Conservation (phyloP, 1,140 invertebrate species). For the Caerostris extrusa region DNA sequence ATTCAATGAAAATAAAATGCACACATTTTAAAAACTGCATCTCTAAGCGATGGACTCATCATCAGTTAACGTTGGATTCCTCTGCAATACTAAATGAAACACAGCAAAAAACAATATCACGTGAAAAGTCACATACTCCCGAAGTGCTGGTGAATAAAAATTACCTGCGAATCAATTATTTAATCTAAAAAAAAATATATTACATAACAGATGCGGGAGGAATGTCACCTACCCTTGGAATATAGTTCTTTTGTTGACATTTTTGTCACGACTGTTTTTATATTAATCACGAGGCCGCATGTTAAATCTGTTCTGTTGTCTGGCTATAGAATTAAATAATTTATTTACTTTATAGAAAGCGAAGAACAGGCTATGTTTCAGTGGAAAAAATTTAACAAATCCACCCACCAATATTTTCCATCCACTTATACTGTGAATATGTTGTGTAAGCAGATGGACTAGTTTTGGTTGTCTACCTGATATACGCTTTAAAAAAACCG, state of each 20-base stretch:
- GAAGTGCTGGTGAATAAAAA: background rate
- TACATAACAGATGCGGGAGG: background rate
- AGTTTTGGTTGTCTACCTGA: slow-evolving; percentile 53
- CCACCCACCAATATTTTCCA: background rate
- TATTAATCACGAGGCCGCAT: background rate
- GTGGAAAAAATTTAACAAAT: background rate
- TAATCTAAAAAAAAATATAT: background rate
- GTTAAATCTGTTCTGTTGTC: background rate
- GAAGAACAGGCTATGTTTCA: background rate
- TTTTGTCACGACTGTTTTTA: background rate
- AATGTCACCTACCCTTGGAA: slow-evolving; percentile 64
- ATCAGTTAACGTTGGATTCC: background rate
- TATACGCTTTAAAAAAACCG: slow-evolving; percentile 41
- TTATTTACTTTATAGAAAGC: too few relatives aligned
- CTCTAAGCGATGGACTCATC: background rate
- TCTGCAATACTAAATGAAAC: background rate
- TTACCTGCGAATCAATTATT: background rate
- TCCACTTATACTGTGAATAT: slow-evolving; percentile 13
- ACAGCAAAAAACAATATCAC: slow-evolving; percentile 48
- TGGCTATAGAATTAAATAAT: background rate
- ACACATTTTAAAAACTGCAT: background rate
- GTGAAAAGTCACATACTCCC: slow-evolving; percentile 68
- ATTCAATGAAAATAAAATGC: background rate
- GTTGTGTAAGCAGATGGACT: slow-evolving; percentile 58
- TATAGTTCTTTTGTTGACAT: slow-evolving; percentile 67